phyloP scores from a whole-genome alignment of 2,888 invertebrate species.

The Scelioninae gen. 1 region DNA sequence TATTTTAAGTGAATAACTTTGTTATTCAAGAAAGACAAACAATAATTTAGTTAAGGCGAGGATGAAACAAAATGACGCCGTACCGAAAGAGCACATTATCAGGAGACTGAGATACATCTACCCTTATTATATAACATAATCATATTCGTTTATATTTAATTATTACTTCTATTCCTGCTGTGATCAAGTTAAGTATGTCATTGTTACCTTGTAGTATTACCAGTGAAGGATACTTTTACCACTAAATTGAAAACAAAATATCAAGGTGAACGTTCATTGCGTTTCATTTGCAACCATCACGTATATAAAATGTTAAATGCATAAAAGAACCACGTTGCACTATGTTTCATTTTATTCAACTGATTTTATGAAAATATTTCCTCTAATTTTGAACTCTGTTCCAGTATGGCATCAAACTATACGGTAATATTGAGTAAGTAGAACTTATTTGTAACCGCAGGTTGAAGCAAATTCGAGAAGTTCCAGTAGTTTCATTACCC shows the following conservation, averaged over 20 bases:
- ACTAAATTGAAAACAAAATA: no score
- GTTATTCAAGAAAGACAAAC: not conserved
- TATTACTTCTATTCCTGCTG: not conserved
- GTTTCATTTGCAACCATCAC: no score
- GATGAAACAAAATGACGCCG: not conserved
- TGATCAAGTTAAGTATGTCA: not conserved
- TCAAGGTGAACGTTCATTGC: not conserved
- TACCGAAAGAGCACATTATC: not conserved
- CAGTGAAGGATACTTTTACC: no score
- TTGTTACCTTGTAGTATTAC: no score
- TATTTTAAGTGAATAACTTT: not conserved
- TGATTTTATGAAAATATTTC: not conserved
- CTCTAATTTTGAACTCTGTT: not conserved
- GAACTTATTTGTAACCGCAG: slow-evolving; percentile 10
- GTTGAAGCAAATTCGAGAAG: slow-evolving; percentile 1
- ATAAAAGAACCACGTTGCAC: no score
- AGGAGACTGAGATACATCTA: not conserved
- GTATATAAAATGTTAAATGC: no score
- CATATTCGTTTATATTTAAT: not conserved
- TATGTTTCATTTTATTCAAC: not conserved
- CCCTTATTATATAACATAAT: not conserved
- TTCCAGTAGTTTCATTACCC: slow-evolving; percentile 5
- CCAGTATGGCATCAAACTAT: not conserved
- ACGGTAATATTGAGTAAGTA: not conserved
- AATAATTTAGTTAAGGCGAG: not conserved